Percentiles rank a stretch among this genome's conserved stretches.
Conservation (phyloP, 2,888 invertebrate species). For the Drosophila macrothrix region DNA sequence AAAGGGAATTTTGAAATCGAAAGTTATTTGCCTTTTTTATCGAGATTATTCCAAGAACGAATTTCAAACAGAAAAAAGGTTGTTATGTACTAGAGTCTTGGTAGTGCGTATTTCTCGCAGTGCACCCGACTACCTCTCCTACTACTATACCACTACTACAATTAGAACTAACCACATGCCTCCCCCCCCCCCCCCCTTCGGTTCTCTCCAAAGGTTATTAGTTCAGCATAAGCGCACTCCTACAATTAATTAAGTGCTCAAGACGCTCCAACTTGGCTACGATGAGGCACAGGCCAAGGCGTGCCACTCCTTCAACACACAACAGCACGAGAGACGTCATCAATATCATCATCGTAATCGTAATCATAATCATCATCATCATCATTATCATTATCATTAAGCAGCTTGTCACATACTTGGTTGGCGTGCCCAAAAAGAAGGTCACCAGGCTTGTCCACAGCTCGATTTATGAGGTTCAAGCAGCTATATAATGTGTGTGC, state of each 20-base stretch:
- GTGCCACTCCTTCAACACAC: slow-evolving; percentile 47
- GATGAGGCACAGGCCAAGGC: not conserved
- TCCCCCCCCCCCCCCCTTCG: not conserved
- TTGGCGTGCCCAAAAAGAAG: slow-evolving; percentile 60
- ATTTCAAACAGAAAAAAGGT: too few relatives aligned
- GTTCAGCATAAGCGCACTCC: slow-evolving; percentile 76
- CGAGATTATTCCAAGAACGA: too few relatives aligned
- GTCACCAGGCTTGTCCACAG: slow-evolving; percentile 68
- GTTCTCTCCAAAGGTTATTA: slow-evolving; percentile 66
- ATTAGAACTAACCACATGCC: not conserved
- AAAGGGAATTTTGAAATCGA: not conserved
- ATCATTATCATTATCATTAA: slow-evolving; percentile 15
- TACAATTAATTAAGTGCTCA: slow-evolving; percentile 80
- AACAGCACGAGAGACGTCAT: slow-evolving; percentile 28
- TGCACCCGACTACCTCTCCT: not conserved
- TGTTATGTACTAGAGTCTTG: too few relatives aligned
- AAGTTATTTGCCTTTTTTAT: not conserved
- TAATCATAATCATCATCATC: slow-evolving; percentile 17
- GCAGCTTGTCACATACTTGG: slow-evolving; percentile 21
- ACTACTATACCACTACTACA: not conserved
- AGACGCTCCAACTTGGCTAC: slow-evolving; percentile 50
- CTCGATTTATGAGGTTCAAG: slow-evolving; percentile 80
- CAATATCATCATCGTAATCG: slow-evolving; percentile 30
- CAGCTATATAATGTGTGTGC: slow-evolving; percentile 52
- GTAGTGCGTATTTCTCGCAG: not conserved